Base-by-base conservation (phyloP, 1,140 invertebrate species). In the Bombus soroeensis region DNA sequence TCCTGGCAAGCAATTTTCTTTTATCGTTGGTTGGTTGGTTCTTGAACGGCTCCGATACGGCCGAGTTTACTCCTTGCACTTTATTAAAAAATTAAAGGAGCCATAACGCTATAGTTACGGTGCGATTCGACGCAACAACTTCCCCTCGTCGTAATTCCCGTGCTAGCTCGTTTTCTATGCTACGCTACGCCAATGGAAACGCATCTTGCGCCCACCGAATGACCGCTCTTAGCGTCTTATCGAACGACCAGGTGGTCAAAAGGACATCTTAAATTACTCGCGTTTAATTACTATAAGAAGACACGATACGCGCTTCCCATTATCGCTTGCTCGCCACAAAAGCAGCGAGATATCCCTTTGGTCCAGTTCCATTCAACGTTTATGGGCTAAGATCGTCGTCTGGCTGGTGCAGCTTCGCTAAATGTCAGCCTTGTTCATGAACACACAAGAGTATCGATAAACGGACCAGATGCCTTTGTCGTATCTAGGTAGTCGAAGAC, bases 21-120 rank as follows among this genome's bases (percentile, higher is more conserved):
- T 83, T 59, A 78, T 75, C 64, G 74, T 78, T 41, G 25, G 73
- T 70, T 68, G 53, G 34, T 13, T 32, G 28, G 39, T 72, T 25
- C 18, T 5, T 66, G 64, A 34, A 34, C 64, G 15, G 37, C 39
- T 18, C 39, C 37, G 28, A 77, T 70, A 77, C 80, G 37, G 25
- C 47, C 64, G 47, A 78, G 74, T 71, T 78, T 70, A 41, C 74
- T 32, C 43, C 28, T 3, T 28, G 37, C 47, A 32, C 74, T 83
- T 78, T 83, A 83, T 83, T 83, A 83, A 83, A 78, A 83, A 83
- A 83, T 83, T 78, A 83, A 83, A 83, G 74, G 22, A 47, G n/a
- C 64, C 34, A 37, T 78, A 71, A 83, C 43, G 66, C 74, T 39
- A 57, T 78, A 78, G 82, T 83, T 83, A 83, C 73, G 74, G 8